These are phyloP conservation scores for Lacerta agilis DNA, from an alignment of 2,797 vertebrate species.

Conservation along the genomic window DNA sequence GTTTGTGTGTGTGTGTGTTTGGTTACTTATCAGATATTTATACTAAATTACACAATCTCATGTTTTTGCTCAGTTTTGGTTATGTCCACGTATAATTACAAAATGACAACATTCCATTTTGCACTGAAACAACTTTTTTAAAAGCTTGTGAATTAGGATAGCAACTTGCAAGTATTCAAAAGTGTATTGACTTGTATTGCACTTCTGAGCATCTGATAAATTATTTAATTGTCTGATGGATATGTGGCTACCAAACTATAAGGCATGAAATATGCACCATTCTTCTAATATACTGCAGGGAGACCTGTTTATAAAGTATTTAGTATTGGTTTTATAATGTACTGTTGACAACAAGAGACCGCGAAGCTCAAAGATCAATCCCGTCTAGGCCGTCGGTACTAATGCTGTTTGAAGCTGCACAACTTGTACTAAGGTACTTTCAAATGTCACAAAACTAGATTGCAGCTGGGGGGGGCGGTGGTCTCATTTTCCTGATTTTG, in stretches of 20 bases:
- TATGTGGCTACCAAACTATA: slow-evolving; percentile 84
- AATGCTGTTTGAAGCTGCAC: slow-evolving; percentile 79
- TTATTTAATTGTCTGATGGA: slow-evolving; percentile 85
- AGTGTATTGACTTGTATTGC: slow-evolving; percentile 81
- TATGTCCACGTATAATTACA: neutral
- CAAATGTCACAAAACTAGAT: slow-evolving; percentile 10
- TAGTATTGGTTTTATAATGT: slow-evolving; percentile 87
- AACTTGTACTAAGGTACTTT: slow-evolving; percentile 67
- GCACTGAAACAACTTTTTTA: neutral
- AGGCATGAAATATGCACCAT: slow-evolving; percentile 82
- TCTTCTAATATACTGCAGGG: slow-evolving; percentile 83
- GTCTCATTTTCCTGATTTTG: neutral
- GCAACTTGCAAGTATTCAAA: slow-evolving; percentile 76
- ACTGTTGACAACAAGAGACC: slow-evolving; percentile 82
- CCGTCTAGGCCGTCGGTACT: slow-evolving; percentile 79
- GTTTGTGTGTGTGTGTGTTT: neutral
- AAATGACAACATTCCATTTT: neutral
- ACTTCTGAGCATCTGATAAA: slow-evolving; percentile 81
- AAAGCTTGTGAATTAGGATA: slow-evolving; percentile 60
- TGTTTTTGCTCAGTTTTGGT: neutral
- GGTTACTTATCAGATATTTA: no score
- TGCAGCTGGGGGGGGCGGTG: neutral
- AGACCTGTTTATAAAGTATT: slow-evolving; percentile 88
- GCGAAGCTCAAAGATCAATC: slow-evolving; percentile 85
- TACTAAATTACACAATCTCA: no score